These are phyloP conservation scores for Menidia beryllina DNA, from an alignment of 2,113 vertebrate genomes.

Conservation along the genomic window DNA sequence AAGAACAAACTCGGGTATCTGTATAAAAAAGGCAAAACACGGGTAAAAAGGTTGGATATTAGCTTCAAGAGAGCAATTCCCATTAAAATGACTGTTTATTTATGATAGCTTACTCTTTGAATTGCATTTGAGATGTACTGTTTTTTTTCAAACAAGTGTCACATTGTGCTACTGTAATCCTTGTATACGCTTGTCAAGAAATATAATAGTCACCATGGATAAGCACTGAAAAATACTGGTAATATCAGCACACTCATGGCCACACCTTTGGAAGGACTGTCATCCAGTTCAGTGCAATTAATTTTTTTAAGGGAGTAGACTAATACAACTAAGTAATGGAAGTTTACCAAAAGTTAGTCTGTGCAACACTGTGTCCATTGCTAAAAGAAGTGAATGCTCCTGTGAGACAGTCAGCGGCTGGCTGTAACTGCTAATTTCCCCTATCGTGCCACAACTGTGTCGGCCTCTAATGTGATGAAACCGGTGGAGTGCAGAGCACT, in stretches of 20 bases:
- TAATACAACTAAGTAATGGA: conserved; percentile 16
- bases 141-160: background rate
- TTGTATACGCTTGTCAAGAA: conserved; percentile 5
- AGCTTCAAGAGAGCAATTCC: too few species aligned
- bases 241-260: background rate
- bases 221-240: background rate
- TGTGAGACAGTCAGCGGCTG: conserved; percentile 47
- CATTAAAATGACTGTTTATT: background rate
- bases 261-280: background rate
- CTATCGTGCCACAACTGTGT: conserved; percentile 55
- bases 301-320: conserved; percentile 16
- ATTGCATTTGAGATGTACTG: background rate
- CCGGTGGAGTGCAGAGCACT: conserved; percentile 64
- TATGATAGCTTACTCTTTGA: too few species aligned
- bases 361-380: conserved; percentile 24
- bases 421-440: conserved; percentile 65
- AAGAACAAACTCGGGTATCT: background rate
- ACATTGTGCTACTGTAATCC: conserved; percentile 6
- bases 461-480: conserved; percentile 70
- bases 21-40: background rate
- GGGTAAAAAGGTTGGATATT: too few species aligned
- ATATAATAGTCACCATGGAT: conserved; percentile 5
- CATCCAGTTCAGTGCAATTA: background rate
- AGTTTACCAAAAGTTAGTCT: conserved; percentile 36
- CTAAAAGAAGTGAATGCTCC: conserved; percentile 38